Evolutionary conservation across 2,797 vertebrate species (phyloP).

Genomic region (Urocyon cinereoargenteus): DNA sequence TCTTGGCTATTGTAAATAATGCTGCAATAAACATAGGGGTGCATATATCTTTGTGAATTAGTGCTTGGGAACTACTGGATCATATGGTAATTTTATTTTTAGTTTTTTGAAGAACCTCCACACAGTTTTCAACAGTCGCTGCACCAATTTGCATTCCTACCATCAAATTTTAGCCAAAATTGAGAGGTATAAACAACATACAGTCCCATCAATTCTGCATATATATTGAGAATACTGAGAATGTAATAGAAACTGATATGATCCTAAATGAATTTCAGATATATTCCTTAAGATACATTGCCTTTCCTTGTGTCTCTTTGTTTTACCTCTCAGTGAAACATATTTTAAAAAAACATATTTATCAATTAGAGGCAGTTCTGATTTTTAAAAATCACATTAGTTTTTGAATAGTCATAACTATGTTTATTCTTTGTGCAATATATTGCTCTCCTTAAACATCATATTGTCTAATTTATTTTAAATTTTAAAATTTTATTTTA

Average conservation of each 20-base stretch:
- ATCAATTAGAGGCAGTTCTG: neutral
- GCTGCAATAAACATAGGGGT: neutral
- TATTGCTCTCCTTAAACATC: neutral
- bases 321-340: neutral
- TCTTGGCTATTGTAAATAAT: neutral
- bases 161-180: slow-evolving; percentile 37
- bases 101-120: neutral
- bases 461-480: slow-evolving; percentile 22
- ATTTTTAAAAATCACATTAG: slow-evolving; percentile 31
- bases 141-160: neutral
- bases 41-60: neutral
- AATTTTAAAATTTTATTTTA: slow-evolving; percentile 49
- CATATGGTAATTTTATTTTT: neutral
- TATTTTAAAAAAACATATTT: neutral
- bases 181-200: neutral
- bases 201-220: neutral
- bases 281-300: neutral
- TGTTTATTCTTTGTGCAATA: slow-evolving; percentile 41
- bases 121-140: neutral
- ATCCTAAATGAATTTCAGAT: neutral
- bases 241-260: slow-evolving; percentile 22
- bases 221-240: slow-evolving; percentile 30
- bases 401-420: slow-evolving; percentile 10
- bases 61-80: neutral
- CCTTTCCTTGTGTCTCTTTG: neutral